Conservation (phyloP, 2,888 invertebrate species). For the Heliconius ethilla region DNA sequence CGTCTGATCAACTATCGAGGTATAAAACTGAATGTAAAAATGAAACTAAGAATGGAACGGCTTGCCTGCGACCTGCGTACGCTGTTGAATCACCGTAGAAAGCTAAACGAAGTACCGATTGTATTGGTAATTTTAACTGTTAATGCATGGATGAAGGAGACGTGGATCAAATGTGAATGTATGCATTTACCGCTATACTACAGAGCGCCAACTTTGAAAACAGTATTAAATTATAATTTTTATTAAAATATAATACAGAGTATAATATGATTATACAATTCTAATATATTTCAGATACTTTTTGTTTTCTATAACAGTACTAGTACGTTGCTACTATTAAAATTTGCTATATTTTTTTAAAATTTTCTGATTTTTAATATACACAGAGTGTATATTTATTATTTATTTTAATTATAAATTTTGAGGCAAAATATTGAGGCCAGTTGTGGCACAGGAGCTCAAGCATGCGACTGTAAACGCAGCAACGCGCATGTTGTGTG, state of each 20-base stretch:
- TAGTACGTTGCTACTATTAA: neutral
- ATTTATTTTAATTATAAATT: neutral
- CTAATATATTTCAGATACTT: neutral
- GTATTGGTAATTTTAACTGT: conserved; percentile 72
- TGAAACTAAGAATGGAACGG: conserved; percentile 57
- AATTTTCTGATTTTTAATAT: neutral
- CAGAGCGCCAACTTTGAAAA: conserved; percentile 62
- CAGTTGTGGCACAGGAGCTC: too few species aligned
- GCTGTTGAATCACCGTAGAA: conserved; percentile 78
- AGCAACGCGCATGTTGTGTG: too few species aligned
- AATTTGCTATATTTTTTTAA: neutral
- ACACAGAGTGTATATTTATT: neutral
- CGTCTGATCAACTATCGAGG: conserved; percentile 48
- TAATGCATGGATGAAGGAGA: conserved; percentile 69
- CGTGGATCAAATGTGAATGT: conserved; percentile 70
- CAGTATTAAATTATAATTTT: neutral
- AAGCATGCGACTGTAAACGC: too few species aligned
- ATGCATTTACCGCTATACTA: conserved; percentile 67
- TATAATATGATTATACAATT: neutral
- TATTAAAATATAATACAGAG: neutral
- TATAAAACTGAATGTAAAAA: conserved; percentile 45
- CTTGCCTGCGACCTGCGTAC: conserved; percentile 54
- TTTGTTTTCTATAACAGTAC: neutral
- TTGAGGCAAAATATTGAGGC: neutral
- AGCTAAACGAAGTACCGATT: conserved; percentile 69